Percentiles rank a stretch among this genome's conserved stretches.
Evolutionary conservation across 2,888 invertebrate genomes (phyloP).

Genomic region (Cheilosia vernalis): DNA sequence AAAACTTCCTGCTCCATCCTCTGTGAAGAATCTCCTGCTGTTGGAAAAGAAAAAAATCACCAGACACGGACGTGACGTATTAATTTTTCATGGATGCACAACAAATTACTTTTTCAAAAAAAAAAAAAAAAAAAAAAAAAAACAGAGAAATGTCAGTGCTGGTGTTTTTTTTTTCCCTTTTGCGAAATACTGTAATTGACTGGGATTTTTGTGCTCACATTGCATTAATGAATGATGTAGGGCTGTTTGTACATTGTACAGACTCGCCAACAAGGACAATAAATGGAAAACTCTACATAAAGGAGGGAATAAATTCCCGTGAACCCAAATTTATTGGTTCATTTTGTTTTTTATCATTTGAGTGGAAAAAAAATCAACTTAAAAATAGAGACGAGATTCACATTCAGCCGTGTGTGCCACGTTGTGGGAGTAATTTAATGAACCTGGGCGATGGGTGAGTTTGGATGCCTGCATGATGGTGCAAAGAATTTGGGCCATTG

Average conservation of each 20-base stretch:
- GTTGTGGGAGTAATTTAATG: conserved; percentile 54
- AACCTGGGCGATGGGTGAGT: conserved; percentile 37
- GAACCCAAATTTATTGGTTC: conserved; percentile 71
- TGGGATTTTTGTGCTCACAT: conserved; percentile 59
- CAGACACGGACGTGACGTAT: conserved; percentile 70
- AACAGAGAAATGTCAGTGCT: conserved; percentile 18
- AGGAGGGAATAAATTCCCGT: conserved; percentile 37
- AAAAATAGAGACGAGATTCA: conserved; percentile 9
- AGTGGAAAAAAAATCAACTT: conserved; percentile 49
- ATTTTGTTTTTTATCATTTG: conserved; percentile 63
- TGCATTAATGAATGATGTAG: conserved; percentile 55
- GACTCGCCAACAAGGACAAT: conserved; percentile 33
- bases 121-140: conserved; percentile 17
- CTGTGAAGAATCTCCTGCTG: conserved; percentile 9
- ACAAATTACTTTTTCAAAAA: conserved; percentile 68
- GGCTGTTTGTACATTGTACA: conserved; percentile 9
- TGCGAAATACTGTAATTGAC: conserved; percentile 67
- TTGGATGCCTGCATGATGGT: conserved; percentile 40
- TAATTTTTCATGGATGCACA: conserved; percentile 74
- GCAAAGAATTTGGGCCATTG: conserved; percentile 25
- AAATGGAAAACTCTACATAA: conserved; percentile 43
- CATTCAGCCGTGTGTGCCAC: neutral
- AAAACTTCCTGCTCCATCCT: conserved; percentile 14
- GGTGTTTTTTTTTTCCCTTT: conserved; percentile 12
- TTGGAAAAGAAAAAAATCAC: conserved; percentile 14